These are phyloP conservation scores for Pangasianodon gigas DNA, from an alignment of 2,113 vertebrate species.

Conservation along the genomic window DNA sequence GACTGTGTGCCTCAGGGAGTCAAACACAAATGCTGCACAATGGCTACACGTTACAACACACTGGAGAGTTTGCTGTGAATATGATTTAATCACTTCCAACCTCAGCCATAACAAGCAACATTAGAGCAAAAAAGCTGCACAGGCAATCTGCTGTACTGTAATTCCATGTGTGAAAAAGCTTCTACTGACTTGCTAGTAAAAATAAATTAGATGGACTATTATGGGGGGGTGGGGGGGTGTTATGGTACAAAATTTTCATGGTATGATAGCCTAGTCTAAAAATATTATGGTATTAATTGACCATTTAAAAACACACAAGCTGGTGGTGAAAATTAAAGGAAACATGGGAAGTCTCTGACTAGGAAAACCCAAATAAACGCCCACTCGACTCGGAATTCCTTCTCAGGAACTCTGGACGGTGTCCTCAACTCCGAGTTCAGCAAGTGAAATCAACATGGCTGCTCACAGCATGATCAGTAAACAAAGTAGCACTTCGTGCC, in stretches of 20 bases:
- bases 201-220: neutral
- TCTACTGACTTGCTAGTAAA: neutral
- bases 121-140: neutral
- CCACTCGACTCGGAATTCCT: neutral
- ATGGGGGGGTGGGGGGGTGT: neutral
- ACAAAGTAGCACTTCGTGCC: neutral
- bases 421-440: neutral
- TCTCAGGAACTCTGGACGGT: neutral
- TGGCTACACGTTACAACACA: neutral
- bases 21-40: conserved; percentile 2
- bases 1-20: neutral
- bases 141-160: conserved; percentile 1
- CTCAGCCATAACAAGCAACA: neutral
- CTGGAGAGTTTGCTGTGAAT: neutral
- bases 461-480: neutral
- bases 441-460: neutral
- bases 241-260: neutral
- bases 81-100: conserved; percentile 10
- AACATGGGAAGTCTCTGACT: neutral
- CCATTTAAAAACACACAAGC: neutral
- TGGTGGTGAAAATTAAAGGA: neutral
- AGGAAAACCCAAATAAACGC: neutral
- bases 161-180: conserved; percentile 4
- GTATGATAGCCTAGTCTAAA: neutral
- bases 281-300: neutral